Percentiles rank a stretch among this genome's conserved stretches.
Conservation (phyloP, 2,888 invertebrate species). For the Orthonevra nobilis region DNA sequence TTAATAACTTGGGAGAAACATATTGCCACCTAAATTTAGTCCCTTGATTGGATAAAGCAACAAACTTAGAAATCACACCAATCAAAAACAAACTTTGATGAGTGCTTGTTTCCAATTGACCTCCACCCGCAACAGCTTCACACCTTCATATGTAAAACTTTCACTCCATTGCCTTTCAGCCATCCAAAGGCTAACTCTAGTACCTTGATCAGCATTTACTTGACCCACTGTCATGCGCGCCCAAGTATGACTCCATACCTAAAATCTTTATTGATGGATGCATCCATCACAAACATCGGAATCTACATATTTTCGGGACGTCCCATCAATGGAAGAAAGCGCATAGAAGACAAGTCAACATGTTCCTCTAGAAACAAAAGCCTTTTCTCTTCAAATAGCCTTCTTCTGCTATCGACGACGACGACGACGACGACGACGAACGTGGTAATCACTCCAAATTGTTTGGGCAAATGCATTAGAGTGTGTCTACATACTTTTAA, state of each 20-base stretch:
- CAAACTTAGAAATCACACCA: no score
- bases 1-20: no score
- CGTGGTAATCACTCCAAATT: slow-evolving; percentile 58
- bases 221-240: slow-evolving; percentile 17
- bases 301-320: slow-evolving; percentile 17
- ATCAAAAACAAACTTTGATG: no score
- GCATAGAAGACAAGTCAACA: not conserved
- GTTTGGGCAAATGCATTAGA: slow-evolving; percentile 56
- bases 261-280: slow-evolving; percentile 1
- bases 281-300: not conserved
- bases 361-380: not conserved
- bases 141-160: slow-evolving; percentile 1
- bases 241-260: no score
- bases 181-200: not conserved
- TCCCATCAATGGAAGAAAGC: no score
- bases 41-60: no score
- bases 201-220: slow-evolving; percentile 2
- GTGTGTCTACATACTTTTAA: slow-evolving; percentile 44
- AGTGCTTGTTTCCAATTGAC: not conserved
- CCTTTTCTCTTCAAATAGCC: not conserved
- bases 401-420: not conserved
- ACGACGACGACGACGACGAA: slow-evolving; percentile 5
- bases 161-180: slow-evolving; percentile 18
- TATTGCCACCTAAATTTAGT: no score
- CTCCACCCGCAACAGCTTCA: slow-evolving; percentile 3